Percentiles rank a stretch among this genome's conserved stretches.
Conservation (phyloP, 2,113 vertebrate genomes). For the Grammomys surdaster region DNA sequence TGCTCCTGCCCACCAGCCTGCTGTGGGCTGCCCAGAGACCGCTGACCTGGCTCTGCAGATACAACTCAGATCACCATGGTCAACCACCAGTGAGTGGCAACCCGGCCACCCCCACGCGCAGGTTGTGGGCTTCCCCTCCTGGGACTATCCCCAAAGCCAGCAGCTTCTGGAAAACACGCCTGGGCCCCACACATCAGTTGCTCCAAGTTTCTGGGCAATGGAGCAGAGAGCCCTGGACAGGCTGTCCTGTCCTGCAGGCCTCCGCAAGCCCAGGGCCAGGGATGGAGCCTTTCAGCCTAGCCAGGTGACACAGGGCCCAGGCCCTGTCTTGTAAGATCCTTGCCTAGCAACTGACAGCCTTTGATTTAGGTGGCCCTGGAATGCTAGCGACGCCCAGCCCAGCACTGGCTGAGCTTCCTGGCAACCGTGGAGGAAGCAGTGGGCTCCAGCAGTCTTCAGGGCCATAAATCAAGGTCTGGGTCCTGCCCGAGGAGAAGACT, state of each 20-base stretch:
- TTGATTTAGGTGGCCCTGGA: conserved; percentile 31
- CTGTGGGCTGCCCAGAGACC: neutral
- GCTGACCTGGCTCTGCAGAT: neutral
- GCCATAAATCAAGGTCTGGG: conserved; percentile 31
- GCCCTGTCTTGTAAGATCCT: neutral
- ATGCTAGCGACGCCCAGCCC: neutral
- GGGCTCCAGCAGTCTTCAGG: neutral
- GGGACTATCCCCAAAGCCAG: neutral
- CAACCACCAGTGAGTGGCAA: neutral
- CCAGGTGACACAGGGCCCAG: neutral
- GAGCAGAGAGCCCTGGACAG: neutral
- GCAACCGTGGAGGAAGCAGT: neutral
- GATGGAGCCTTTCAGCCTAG: neutral
- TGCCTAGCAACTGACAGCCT: neutral
- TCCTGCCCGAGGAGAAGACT: neutral
- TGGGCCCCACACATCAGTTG: neutral
- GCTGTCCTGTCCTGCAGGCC: neutral
- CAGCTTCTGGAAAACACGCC: neutral
- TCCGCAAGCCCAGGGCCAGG: fast-evolving
- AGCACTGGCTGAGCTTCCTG: conserved; percentile 35
- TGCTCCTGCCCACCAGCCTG: neutral
- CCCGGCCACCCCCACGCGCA: neutral
- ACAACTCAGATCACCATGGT: neutral
- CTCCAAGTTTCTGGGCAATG: conserved; percentile 46
- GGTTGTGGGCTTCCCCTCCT: neutral